Conservation (phyloP, 2,888 invertebrate genomes). For the Galerucella calmariensis region DNA sequence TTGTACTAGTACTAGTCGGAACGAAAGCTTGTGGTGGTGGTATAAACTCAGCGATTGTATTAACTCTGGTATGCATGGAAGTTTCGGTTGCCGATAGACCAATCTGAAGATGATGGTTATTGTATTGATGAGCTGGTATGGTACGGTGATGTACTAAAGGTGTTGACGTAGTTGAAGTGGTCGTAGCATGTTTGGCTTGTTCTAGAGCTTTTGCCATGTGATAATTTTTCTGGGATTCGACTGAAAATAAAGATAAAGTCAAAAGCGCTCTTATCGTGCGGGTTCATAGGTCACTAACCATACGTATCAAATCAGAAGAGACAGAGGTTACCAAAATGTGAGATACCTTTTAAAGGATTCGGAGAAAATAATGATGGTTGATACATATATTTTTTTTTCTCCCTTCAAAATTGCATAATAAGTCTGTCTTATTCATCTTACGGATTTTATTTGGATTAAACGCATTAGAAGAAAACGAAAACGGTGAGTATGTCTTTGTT, state of each 20-base stretch:
- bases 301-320: too few species aligned
- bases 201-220: slow-evolving; percentile 73
- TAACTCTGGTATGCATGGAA: slow-evolving; percentile 59
- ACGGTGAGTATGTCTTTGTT: too few species aligned
- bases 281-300: too few species aligned
- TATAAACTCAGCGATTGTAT: slow-evolving; percentile 66
- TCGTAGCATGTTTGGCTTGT: slow-evolving; percentile 66
- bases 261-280: too few species aligned
- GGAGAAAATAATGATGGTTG: too few species aligned
- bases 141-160: slow-evolving; percentile 48
- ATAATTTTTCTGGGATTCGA: slow-evolving; percentile 90
- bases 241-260: slow-evolving; percentile 66
- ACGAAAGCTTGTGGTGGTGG: slow-evolving; percentile 64
- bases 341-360: too few species aligned
- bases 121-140: slow-evolving; percentile 54
- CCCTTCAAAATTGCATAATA: too few species aligned
- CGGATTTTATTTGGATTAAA: too few species aligned
- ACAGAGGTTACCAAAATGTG: too few species aligned
- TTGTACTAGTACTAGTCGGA: slow-evolving; percentile 61
- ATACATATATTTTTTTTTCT: too few species aligned
- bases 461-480: too few species aligned
- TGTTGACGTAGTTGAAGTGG: slow-evolving; percentile 60
- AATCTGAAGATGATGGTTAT: slow-evolving; percentile 43
- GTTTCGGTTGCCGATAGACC: slow-evolving; percentile 60
- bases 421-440: too few species aligned